Base-by-base conservation (phyloP, 2,888 invertebrate species). In the Tiphia femorata region DNA sequence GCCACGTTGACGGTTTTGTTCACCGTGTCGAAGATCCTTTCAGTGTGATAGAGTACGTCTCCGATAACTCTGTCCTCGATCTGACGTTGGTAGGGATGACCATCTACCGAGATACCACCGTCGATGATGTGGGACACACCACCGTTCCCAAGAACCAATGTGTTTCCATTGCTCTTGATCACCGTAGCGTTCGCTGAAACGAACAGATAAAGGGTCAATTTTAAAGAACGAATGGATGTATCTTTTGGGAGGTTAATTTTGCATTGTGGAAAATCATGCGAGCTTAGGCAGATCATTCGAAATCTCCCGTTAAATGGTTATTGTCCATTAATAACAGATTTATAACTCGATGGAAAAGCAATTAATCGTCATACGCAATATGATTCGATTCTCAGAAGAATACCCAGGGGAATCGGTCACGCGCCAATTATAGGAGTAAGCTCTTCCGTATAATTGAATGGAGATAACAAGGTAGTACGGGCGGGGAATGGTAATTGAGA, bases 71-170 rank as follows among this genome's bases (percentile, higher is more conserved):
- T 44, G 0, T 78, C 71, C 16, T 64, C 62, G 21, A 16, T 62
- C 3, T 67, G 66, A 8, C 65, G 67, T 12, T 60, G 56, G 57
- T 59, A 79, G 0, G 63, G 57, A 7, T 56, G 41, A 0, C 79
- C 79, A n/a, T 74, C 50, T 2, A 50, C 20, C 5, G 58, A 61
- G 19, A 23, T 44, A 3, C 76, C 78, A 3, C 75, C 71, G 0
- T 49, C 40, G 2, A 75, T 16, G 1, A 38, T 46, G 19, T 43
- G 63, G 2, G 66, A 54, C 1, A 12, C 16, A 1, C 62, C 66
- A 23, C 46, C 30, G 7, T 8, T 20, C 2, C 49, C 37, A 17
- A 57, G 48, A 2, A 43, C 1, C 25, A 43, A 29, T 3, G 43
- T 21, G 16, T 7, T 44, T 5, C 4, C 21, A 17, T 38, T 23